Conservation (phyloP, 1,140 invertebrate species). For the Nephotettix cincticeps region DNA sequence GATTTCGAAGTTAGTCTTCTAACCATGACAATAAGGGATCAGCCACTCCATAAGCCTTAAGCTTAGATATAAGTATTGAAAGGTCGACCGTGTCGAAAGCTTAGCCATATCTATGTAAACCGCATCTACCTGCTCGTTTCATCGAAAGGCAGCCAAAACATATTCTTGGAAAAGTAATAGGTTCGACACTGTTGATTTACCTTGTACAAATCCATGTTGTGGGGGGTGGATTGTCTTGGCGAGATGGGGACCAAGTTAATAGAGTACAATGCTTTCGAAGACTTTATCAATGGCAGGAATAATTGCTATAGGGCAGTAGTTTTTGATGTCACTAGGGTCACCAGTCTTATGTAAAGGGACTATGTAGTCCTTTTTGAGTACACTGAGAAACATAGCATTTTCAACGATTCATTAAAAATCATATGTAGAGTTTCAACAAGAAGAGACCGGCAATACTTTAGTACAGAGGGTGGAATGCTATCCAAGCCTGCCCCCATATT, state of each 20-base stretch:
- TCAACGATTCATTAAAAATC: not conserved
- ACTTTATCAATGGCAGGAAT: not conserved
- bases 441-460: not conserved
- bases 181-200: not conserved
- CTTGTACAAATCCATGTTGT: not conserved
- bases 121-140: not conserved
- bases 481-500: not conserved
- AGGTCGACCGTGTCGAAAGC: not conserved
- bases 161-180: not conserved
- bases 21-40: not conserved
- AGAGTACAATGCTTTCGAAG: not conserved
- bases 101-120: conserved; percentile 4
- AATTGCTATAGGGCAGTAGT: not conserved
- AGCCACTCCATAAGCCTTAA: not conserved
- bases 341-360: not conserved
- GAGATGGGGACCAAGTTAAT: not conserved
- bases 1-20: not conserved
- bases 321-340: not conserved
- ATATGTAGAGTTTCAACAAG: not conserved
- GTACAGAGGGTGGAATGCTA: not conserved
- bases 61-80: not conserved
- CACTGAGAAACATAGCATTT: not conserved
- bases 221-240: not conserved
- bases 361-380: not conserved
- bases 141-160: conserved; percentile 3